These are phyloP conservation scores for Erinaceus europaeus DNA, from an alignment of 2,113 vertebrate genomes.

Conservation along the genomic window DNA sequence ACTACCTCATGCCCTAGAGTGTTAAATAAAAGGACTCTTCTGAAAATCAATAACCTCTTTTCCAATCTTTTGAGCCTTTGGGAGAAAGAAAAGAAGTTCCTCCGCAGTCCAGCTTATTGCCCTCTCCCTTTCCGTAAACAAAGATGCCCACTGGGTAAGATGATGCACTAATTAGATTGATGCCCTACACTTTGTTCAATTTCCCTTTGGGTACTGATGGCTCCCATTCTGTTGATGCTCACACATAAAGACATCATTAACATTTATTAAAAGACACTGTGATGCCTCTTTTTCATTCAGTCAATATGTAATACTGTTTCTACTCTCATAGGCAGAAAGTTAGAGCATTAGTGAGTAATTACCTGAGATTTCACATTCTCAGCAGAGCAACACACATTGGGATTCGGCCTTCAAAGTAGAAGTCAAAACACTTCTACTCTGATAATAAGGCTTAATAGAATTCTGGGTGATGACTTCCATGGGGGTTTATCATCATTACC, in stretches of 20 bases:
- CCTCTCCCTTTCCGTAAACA: background rate
- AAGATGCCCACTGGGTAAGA: background rate
- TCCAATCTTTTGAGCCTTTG: background rate
- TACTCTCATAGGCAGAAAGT: background rate
- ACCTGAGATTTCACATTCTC: background rate
- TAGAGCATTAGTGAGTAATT: background rate
- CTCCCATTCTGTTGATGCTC: background rate
- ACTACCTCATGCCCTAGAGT: background rate
- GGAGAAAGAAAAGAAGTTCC: no score
- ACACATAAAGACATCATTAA: background rate
- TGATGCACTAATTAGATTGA: background rate
- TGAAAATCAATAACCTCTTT: background rate
- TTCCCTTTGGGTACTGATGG: background rate
- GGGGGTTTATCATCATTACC: background rate
- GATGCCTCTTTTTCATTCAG: background rate
- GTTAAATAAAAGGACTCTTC: background rate
- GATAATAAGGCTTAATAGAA: background rate
- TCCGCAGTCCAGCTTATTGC: background rate
- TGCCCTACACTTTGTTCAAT: background rate
- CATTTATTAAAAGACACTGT: background rate
- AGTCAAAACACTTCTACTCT: background rate
- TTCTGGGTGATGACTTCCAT: background rate
- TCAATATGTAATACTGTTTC: background rate
- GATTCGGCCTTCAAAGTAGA: no score
- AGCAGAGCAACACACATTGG: background rate